Conservation (phyloP, 2,113 vertebrate species). For the Aptenodytes patagonicus region DNA sequence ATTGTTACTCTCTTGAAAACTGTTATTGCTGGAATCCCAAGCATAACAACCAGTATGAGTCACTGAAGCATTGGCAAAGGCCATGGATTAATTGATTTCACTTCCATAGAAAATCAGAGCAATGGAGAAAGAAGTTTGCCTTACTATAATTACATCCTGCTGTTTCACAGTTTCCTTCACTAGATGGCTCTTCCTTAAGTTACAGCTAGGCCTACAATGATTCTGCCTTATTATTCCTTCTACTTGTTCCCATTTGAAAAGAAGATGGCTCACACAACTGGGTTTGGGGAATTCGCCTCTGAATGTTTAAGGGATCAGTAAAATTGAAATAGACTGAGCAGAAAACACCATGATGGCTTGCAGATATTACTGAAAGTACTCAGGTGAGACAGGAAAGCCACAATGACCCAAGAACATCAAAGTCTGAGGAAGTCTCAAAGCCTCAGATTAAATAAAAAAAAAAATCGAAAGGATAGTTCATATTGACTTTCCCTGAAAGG, state of each 20-base stretch:
- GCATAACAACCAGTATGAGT: background rate
- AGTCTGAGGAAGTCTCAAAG: background rate
- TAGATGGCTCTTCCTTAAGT: background rate
- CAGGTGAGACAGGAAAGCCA: background rate
- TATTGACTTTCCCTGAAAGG: background rate
- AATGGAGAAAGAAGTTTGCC: background rate
- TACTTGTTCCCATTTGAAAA: background rate
- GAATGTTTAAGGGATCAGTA: background rate
- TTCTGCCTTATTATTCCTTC: background rate
- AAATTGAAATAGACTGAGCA: background rate
- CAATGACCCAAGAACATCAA: background rate
- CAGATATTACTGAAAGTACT: background rate
- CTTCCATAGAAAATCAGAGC: background rate
- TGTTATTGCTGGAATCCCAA: conserved; percentile 19
- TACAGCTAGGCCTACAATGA: background rate
- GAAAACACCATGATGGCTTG: background rate
- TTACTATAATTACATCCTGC: background rate
- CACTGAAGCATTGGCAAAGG: background rate
- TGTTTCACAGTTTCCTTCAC: background rate
- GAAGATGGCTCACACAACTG: background rate
- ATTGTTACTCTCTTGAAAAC: background rate
- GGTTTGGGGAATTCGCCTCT: background rate
- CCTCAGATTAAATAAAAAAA: background rate
- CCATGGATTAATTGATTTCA: background rate
- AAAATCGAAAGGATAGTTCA: background rate